Conservation (phyloP, 2,113 vertebrate genomes). For the Neolamprologus toae region DNA sequence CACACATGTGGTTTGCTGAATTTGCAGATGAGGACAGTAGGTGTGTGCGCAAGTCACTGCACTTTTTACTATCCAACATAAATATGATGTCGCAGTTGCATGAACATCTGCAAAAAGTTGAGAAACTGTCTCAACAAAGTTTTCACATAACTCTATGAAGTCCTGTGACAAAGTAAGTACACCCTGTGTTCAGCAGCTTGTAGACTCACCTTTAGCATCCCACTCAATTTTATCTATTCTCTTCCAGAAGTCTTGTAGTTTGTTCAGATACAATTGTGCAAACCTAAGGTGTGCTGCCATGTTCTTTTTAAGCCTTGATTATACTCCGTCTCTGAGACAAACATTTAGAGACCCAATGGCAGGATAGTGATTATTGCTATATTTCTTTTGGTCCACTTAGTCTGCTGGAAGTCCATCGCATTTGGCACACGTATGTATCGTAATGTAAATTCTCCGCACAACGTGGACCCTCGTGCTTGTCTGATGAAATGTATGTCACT, state of each 20-base stretch:
- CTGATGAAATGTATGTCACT: neutral
- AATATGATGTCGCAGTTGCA: neutral
- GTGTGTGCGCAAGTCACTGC: neutral
- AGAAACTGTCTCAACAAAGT: neutral
- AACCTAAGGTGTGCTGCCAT: neutral
- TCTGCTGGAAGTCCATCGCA: neutral
- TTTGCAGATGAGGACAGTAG: neutral
- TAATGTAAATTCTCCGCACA: neutral
- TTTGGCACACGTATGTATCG: rapidly evolving
- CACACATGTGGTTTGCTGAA: neutral
- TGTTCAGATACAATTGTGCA: neutral
- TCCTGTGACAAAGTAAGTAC: neutral
- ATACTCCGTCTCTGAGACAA: neutral
- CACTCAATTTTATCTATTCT: neutral
- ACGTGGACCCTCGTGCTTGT: neutral
- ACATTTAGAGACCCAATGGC: neutral
- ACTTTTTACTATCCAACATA: neutral
- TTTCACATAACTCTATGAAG: neutral
- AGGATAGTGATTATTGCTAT: neutral
- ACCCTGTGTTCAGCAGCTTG: neutral
- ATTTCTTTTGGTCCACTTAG: neutral
- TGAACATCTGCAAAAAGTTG: neutral
- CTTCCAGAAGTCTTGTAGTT: neutral
- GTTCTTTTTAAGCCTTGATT: neutral
- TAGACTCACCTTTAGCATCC: neutral